phyloP scores from a whole-genome alignment of 2,888 invertebrate species.

The Drosophila nigricruria region DNA sequence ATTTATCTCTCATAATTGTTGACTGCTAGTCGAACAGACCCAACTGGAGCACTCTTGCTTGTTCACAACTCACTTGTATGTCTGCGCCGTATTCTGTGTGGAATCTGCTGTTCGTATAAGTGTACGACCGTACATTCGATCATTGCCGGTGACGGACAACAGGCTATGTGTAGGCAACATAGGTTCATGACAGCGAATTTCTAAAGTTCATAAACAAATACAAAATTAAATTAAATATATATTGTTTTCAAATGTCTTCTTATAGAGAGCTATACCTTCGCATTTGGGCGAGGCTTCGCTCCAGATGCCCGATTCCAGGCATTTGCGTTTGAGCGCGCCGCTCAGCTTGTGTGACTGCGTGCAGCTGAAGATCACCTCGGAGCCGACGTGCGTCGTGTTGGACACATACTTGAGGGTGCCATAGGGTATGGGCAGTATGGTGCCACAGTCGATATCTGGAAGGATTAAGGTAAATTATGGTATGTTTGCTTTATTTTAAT shows the following conservation, averaged over 20 bases:
- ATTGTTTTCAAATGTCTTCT: not conserved
- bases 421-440: constrained; percentile 91
- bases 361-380: constrained; percentile 92
- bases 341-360: constrained; percentile 91
- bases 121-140: constrained; percentile 94
- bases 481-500: not conserved
- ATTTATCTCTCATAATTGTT: too few species aligned
- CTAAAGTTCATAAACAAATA: constrained; percentile 84
- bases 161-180: constrained; percentile 93
- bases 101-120: constrained; percentile 91
- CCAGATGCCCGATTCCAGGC: constrained; percentile 92
- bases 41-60: not conserved
- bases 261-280: constrained; percentile 86
- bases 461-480: not conserved
- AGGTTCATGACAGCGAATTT: constrained; percentile 95
- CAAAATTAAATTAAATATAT: not conserved
- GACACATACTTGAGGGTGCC: constrained; percentile 92
- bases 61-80: constrained; percentile 87
- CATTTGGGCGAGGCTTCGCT: constrained; percentile 94
- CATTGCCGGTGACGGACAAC: constrained; percentile 95
- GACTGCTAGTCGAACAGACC: not conserved
- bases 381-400: constrained; percentile 92
- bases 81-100: constrained; percentile 89
- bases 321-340: constrained; percentile 90
- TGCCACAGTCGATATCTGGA: constrained; percentile 94